A percentile compares a stretch with the other conserved stretches of the same genome.
phyloP scores from a whole-genome alignment of 2,888 invertebrate species.

The Lycocerus yunnanus region DNA sequence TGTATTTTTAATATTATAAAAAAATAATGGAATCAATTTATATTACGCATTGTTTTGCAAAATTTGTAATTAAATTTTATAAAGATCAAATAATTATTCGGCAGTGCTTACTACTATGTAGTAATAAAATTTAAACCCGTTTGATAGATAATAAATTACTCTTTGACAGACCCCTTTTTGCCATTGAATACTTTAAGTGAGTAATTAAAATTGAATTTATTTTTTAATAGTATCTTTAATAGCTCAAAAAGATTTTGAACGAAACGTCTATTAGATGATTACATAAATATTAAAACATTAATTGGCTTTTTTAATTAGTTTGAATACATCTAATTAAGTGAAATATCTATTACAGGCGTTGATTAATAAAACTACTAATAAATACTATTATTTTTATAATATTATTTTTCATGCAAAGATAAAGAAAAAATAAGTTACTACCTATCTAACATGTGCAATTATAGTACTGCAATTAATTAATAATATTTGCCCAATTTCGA shows the following conservation, averaged over 20 bases:
- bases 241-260: background rate
- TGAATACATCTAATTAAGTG: background rate
- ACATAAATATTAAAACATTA: no score
- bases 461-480: no score
- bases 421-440: no score
- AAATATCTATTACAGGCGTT: background rate
- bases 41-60: no score
- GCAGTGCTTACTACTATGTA: no score
- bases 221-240: background rate
- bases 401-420: no score
- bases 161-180: background rate
- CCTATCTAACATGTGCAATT: no score
- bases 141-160: background rate
- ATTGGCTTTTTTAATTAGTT: background rate
- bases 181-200: background rate
- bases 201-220: background rate
- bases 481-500: no score
- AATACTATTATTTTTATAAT: no score
- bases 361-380: no score
- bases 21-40: no score
- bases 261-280: background rate
- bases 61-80: background rate
- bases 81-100: background rate
- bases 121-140: background rate
- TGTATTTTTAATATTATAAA: no score